Base-by-base conservation (phyloP, 2,797 vertebrate genomes). In the Ceryle rudis region DNA sequence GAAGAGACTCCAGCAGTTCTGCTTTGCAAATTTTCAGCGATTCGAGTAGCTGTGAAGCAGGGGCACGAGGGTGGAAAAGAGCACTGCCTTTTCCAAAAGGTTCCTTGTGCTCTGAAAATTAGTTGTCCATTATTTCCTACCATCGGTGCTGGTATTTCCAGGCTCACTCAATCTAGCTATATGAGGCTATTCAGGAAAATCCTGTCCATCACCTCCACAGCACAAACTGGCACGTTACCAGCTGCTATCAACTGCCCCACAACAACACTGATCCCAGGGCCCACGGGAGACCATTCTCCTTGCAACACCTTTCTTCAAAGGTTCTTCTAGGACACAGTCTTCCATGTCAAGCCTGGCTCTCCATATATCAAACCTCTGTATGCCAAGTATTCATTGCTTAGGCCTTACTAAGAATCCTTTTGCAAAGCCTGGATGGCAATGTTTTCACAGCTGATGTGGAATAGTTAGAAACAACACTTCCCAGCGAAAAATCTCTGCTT, bases 381-480 rank as follows among this genome's bases (percentile, higher is more conserved):
- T 54, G 83, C 78, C 93, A 95, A 95, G 44, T 64, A 91, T 92
- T 94, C 86, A 89, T 46, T 69, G 14, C 78, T 29, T 80, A 86
- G 77, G 29, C 78, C 90, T 85, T 94, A 90, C 85, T 90, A 95
- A 89, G 95, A 96, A 95, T 72, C 42, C 55, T 89, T 92, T 72
- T 92, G 86, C 65, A 92, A 95, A 85, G 71, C 29, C 88, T 95
- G 94, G 93, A 94, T 64, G 37, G 91, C 41, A 89, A 19, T 95
- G 92, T 94, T 97, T 97, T 96, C 85, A 94, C 94, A 95, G 96
- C 92, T 94, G 93, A 97, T 72, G 90, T 65, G 78, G 86, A 93
- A 95, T 91, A 93, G 52, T 83, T 91, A 93, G 81, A 94, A 96
- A 92, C 52, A 94, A 88, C 73, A 91, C 72, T 95, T 58, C 85